A percentile compares a stretch with the other conserved stretches of the same genome.
These are phyloP conservation scores for Peromyscus californicus DNA, from an alignment of 2,113 vertebrate species.

Conservation along the genomic window DNA sequence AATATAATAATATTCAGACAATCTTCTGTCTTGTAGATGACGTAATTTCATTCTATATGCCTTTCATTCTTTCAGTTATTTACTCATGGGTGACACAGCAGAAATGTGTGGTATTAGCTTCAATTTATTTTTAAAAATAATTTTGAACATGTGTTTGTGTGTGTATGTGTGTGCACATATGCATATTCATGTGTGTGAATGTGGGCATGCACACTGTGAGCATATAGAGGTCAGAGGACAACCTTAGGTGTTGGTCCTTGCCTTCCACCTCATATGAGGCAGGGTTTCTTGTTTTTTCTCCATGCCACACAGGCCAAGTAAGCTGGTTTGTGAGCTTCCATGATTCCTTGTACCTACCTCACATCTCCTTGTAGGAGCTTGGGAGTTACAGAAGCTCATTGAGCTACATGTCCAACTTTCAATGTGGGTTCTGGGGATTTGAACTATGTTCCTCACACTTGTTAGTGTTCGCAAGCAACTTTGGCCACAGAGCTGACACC, in stretches of 20 bases:
- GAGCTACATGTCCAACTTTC: not conserved
- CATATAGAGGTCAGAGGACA: not conserved
- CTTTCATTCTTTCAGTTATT: not conserved
- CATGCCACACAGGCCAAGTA: fast-evolving
- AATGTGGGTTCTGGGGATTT: not conserved
- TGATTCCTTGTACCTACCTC: not conserved
- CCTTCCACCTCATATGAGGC: not conserved
- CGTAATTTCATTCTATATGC: not conserved
- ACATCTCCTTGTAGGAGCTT: not conserved
- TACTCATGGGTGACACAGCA: not conserved
- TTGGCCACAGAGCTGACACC: not conserved
- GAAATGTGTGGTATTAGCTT: not conserved
- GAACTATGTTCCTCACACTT: not conserved
- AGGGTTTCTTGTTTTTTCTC: too few species aligned
- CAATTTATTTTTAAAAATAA: not conserved
- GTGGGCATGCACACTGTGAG: not conserved
- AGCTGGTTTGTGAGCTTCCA: not conserved
- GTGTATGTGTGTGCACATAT: not conserved
- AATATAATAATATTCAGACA: not conserved
- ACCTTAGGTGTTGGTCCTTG: not conserved
- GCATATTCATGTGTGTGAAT: not conserved
- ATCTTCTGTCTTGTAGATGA: not conserved
- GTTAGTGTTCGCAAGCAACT: not conserved
- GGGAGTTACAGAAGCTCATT: not conserved
- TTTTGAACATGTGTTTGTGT: not conserved